Evolutionary conservation across 2,113 vertebrate species (phyloP).

Genomic region (Oxyruncus cristatus): DNA sequence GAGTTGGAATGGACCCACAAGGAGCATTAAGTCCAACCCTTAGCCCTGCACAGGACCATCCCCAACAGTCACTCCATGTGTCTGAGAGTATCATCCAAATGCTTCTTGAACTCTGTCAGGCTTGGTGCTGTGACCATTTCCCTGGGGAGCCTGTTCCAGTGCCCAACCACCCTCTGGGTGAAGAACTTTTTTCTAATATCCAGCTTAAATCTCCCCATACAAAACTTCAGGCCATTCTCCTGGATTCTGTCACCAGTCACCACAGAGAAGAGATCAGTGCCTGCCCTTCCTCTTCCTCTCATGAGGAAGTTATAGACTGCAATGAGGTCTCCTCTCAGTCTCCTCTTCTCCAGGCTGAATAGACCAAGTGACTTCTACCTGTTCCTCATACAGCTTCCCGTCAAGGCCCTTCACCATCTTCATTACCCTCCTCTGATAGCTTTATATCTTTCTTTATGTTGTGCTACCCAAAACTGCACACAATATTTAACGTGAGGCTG

Average conservation of each 20-base stretch:
- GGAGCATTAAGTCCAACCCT: neutral
- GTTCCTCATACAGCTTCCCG: neutral
- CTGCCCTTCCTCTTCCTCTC: neutral
- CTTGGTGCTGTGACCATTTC: neutral
- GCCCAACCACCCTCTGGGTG: neutral
- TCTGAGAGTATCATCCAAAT: neutral
- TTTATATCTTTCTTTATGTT: neutral
- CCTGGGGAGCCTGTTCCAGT: neutral
- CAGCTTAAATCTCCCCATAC: neutral
- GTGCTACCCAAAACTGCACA: neutral
- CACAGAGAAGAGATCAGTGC: neutral
- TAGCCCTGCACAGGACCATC: neutral
- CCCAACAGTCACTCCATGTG: neutral
- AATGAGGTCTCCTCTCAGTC: neutral
- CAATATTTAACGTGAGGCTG: neutral
- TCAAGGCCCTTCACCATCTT: neutral
- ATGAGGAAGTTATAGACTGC: neutral
- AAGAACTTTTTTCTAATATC: neutral
- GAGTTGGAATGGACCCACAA: neutral
- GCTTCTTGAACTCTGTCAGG: neutral
- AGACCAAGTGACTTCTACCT: neutral
- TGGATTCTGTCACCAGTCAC: neutral
- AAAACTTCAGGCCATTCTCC: neutral
- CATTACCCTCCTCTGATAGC: neutral
- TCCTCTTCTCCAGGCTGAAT: neutral